Evolutionary conservation across 2,113 vertebrate species (phyloP).

Genomic region (Cricetomys ansorgei): DNA sequence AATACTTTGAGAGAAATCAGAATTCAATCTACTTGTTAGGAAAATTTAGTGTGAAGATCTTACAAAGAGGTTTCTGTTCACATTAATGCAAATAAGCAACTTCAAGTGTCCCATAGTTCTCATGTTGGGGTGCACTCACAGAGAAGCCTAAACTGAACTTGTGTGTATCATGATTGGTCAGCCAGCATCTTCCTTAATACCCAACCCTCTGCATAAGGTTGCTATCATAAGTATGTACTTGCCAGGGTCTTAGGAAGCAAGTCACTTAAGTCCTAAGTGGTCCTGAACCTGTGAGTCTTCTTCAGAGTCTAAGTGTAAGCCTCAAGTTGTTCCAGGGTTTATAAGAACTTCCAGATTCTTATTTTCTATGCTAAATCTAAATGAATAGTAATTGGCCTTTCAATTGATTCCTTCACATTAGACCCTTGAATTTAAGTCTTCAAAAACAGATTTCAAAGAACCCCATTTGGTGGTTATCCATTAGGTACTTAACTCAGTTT

Average conservation of each 20-base stretch:
- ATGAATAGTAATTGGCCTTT: neutral
- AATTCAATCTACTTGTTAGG: slow-evolving; percentile 1
- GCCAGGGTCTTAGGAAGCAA: neutral
- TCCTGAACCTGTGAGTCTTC: neutral
- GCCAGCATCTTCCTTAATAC: neutral
- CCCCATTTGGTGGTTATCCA: neutral
- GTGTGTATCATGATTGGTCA: neutral
- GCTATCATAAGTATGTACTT: neutral
- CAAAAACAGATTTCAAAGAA: neutral
- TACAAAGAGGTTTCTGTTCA: slow-evolving; percentile 37
- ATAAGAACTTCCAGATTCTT: neutral
- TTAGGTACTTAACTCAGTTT: slow-evolving; percentile 1
- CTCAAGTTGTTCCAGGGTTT: neutral
- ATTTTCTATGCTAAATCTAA: neutral
- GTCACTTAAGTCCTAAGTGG: neutral
- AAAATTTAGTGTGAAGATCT: neutral
- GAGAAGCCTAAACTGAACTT: neutral
- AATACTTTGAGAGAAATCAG: slow-evolving; percentile 48
- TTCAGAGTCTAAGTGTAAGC: neutral
- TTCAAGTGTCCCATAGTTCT: slow-evolving; percentile 27
- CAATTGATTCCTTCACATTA: neutral
- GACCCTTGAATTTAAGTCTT: slow-evolving; percentile 6
- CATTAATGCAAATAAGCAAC: slow-evolving; percentile 38
- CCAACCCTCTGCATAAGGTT: neutral
- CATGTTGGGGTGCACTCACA: neutral